Percentiles rank a stretch among this genome's conserved stretches.
Conservation (phyloP, 1,140 invertebrate genomes). For the Phymastichus coffea region DNA sequence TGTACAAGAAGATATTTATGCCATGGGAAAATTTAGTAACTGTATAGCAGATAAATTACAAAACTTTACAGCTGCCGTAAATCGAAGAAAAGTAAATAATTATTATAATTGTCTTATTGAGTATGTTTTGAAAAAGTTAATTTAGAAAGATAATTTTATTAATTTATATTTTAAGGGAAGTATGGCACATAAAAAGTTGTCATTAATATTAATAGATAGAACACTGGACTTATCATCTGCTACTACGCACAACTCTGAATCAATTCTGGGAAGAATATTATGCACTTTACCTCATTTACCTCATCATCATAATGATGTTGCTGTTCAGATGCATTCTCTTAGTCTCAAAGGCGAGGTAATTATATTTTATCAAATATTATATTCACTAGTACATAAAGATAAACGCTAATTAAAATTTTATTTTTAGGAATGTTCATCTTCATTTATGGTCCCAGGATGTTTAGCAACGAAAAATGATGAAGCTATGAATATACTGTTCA, state of each 20-base stretch:
- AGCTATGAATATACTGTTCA: constrained; percentile 58
- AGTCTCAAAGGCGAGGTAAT: constrained; percentile 60
- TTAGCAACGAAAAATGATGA: constrained; percentile 43
- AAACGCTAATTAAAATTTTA: too few relatives aligned
- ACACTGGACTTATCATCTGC: constrained; percentile 65
- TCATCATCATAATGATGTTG: constrained; percentile 65
- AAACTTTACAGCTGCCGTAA: constrained; percentile 54
- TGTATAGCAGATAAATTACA: constrained; percentile 65
- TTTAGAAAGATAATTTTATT: too few relatives aligned
- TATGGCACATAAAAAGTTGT: constrained; percentile 53
- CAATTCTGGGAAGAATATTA: constrained; percentile 64
- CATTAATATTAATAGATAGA: constrained; percentile 67
- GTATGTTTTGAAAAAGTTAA: too few relatives aligned
- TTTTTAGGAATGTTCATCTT: constrained; percentile 39
- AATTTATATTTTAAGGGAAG: constrained; percentile 16
- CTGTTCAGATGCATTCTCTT: constrained; percentile 64
- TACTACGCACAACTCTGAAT: constrained; percentile 63
- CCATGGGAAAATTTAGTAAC: constrained; percentile 64
- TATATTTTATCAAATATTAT: constrained; percentile 38
- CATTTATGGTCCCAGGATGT: constrained; percentile 47
- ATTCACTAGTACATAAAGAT: too few relatives aligned
- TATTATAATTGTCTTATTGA: constrained; percentile 10
- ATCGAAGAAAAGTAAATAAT: constrained; percentile 58
- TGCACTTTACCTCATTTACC: constrained; percentile 63
- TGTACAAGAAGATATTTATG: constrained; percentile 66